A percentile compares a stretch with the other conserved stretches of the same genome.
Evolutionary conservation across 2,797 vertebrate genomes (phyloP).

Genomic region (Sitta carolinensis): DNA sequence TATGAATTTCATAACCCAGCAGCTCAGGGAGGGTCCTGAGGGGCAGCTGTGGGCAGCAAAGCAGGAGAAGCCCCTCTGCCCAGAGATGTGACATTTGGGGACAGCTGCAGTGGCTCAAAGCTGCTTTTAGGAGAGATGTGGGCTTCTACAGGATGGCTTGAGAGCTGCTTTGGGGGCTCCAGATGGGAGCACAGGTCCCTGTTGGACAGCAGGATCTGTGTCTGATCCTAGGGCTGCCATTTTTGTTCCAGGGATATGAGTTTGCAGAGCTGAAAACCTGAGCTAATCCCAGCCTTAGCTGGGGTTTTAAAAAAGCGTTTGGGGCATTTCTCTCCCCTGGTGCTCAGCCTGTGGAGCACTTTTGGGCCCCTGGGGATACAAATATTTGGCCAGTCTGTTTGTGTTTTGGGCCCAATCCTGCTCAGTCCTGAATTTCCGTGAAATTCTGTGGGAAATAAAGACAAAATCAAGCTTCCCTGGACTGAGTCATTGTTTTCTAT

Average conservation of each 20-base stretch:
- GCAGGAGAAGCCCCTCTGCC: not conserved
- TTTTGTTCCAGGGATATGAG: not conserved
- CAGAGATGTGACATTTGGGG: not conserved
- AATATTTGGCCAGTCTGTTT: not conserved
- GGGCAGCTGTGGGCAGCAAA: not conserved
- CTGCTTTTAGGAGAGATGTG: not conserved
- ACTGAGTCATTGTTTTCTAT: not conserved
- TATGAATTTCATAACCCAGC: accelerated
- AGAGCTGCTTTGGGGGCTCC: not conserved
- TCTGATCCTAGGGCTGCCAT: not conserved
- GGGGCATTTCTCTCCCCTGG: not conserved
- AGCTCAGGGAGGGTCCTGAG: not conserved
- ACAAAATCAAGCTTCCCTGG: not conserved
- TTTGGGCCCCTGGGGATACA: not conserved
- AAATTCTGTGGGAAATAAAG: not conserved
- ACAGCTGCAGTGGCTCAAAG: accelerated
- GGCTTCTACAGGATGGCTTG: not conserved
- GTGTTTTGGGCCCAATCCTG: not conserved
- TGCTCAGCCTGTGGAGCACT: not conserved
- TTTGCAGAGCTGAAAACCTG: not conserved
- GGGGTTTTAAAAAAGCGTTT: not conserved
- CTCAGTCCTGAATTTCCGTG: not conserved
- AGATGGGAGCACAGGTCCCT: not conserved
- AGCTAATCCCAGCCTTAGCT: not conserved
- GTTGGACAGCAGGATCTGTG: not conserved